Percentiles rank a stretch among this genome's conserved stretches.
Conservation (phyloP, 2,888 invertebrate genomes). For the Diplolepis rosae region DNA sequence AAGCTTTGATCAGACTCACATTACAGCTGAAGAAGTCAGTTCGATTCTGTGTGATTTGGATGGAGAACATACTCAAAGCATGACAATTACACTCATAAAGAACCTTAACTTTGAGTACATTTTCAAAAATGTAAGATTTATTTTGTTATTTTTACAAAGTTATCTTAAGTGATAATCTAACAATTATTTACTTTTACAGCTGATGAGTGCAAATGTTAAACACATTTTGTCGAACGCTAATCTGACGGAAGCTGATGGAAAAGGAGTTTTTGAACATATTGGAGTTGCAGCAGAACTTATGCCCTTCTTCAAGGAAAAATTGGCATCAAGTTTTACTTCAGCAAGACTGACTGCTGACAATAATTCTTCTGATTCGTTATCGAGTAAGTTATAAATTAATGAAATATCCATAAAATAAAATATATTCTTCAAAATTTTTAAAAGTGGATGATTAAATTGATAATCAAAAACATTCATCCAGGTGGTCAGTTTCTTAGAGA, state of each 20-base stretch:
- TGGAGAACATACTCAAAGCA: slow-evolving; percentile 71
- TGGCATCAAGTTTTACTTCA: slow-evolving; percentile 49
- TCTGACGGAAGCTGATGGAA: slow-evolving; percentile 74
- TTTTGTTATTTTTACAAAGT: background rate
- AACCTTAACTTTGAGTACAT: slow-evolving; percentile 73
- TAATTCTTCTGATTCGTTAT: slow-evolving; percentile 41
- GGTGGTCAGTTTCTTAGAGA: slow-evolving; percentile 75
- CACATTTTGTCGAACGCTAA: slow-evolving; percentile 75
- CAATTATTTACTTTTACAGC: slow-evolving; percentile 60
- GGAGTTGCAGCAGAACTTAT: slow-evolving; percentile 74
- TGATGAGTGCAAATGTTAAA: slow-evolving; percentile 73
- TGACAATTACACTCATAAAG: slow-evolving; percentile 72
- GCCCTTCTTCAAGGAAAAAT: slow-evolving; percentile 71
- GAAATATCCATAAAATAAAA: background rate
- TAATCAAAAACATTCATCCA: slow-evolving; percentile 50
- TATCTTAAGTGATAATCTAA: background rate
- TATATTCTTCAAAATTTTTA: background rate
- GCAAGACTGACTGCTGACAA: background rate
- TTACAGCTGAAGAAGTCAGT: slow-evolving; percentile 66
- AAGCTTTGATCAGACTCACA: slow-evolving; percentile 53
- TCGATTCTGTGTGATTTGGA: slow-evolving; percentile 75
- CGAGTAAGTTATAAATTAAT: slow-evolving; percentile 48
- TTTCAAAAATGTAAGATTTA: slow-evolving; percentile 59
- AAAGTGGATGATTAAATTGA: background rate
- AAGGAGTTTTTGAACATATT: slow-evolving; percentile 71